Evolutionary conservation across 2,888 invertebrate genomes (phyloP), one percentile per base, ranked within the genome.

Genomic region (Volucella bombylans): DNA sequence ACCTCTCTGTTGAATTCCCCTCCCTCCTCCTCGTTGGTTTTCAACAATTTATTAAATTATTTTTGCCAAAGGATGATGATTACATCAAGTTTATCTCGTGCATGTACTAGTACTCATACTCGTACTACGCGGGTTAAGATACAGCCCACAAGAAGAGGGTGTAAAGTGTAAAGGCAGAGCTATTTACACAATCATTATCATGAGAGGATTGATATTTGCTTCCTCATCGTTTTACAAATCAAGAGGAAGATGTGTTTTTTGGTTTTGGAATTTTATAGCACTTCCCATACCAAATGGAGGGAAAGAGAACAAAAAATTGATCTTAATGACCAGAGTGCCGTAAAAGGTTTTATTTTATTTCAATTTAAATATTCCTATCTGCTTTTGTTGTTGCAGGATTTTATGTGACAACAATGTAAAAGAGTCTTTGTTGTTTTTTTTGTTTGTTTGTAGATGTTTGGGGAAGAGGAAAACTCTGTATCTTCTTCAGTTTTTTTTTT

Each of bases 21-120:
- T 23, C 18, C 14, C 59, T 43, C 38, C 11, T 14, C 14, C 15
- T 45, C 65, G 18, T 31, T 31, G 31, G 52, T 18, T 82, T 73
- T 78, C 73, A 74, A 69, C 68, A 81, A 81, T 85, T 85, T 81
- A 77, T 68, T 68, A 81, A 81, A 85, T 85, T 76, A 77, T 82
- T 61, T 80, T 71, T 52, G 78, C 77, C 67, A 79, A 83, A 79
- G 73, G 82, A 83, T 79, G 82, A 83, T 61, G 59, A 79, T 79
- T 80, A 80, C 79, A 71, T 83, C 79, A 55, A 43, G n/a, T 73
- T 61, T 59, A 79, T 71, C 55, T 55, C 38, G 41, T 31, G n/a
- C 72, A 59, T 15, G 15, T 15, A 38, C 68, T 18, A 18, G 43
- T 11, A 45, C 15, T 47, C n/a, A n/a, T 15, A 38, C 68, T 18